Conservation (phyloP, 2,888 invertebrate species). For the Athetis lepigone region DNA sequence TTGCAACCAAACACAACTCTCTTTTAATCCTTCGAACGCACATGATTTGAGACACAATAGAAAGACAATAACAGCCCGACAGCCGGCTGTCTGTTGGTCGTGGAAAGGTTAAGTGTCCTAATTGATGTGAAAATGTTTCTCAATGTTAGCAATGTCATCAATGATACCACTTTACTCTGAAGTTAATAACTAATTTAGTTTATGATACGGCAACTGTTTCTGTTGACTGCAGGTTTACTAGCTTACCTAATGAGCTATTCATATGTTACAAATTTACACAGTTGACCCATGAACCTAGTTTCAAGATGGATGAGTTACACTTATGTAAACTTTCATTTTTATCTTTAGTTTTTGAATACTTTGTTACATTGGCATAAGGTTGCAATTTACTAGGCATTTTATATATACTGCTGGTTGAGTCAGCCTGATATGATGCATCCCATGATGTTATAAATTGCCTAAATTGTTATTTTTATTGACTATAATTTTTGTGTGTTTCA, state of each 20-base stretch:
- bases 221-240: too few relatives aligned
- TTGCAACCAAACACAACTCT: background rate
- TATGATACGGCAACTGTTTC: background rate
- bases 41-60: too few relatives aligned
- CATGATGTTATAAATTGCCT: constrained; percentile 1
- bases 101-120: background rate
- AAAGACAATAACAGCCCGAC: too few relatives aligned
- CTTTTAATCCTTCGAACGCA: too few relatives aligned
- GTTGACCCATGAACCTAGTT: too few relatives aligned
- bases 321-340: too few relatives aligned
- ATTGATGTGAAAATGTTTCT: background rate
- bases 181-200: background rate
- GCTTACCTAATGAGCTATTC: background rate
- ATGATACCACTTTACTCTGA: background rate
- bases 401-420: background rate
- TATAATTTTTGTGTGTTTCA: too few relatives aligned
- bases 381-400: background rate
- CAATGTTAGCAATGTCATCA: background rate
- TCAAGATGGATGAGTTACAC: too few relatives aligned
- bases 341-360: too few relatives aligned
- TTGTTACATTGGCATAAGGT: background rate
- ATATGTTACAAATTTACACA: too few relatives aligned
- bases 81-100: too few relatives aligned
- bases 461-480: background rate
- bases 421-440: background rate